These are phyloP conservation scores for Apis florea DNA, from an alignment of 1,140 invertebrate species.

Conservation along the genomic window DNA sequence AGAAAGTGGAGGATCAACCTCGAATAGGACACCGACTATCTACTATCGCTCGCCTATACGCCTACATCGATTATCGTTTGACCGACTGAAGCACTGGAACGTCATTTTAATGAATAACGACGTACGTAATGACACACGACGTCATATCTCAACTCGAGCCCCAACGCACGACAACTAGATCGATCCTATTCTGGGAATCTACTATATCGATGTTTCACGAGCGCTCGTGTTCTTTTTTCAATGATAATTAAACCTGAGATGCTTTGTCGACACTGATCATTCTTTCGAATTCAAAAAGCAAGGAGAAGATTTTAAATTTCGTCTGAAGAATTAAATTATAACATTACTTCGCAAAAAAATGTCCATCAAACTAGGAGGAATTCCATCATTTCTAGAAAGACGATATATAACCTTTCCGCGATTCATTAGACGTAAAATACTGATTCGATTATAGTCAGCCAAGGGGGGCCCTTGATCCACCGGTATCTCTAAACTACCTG, in stretches of 20 bases:
- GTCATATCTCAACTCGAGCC: constrained; percentile 56
- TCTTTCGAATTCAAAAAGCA: no score
- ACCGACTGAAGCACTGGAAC: constrained; percentile 66
- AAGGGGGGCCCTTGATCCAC: not conserved
- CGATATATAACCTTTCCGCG: not conserved
- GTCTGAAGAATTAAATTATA: no score
- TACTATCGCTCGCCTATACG: not conserved
- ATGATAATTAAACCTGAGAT: no score
- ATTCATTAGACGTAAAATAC: not conserved
- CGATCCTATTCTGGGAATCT: constrained; percentile 47
- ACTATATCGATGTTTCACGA: constrained; percentile 59
- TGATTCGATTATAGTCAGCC: not conserved
- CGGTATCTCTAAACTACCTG: not conserved
- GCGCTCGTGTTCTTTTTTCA: no score
- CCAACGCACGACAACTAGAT: constrained; percentile 47
- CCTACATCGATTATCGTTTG: constrained; percentile 68
- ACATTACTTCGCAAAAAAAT: not conserved
- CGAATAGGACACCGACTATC: not conserved
- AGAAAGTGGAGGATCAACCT: not conserved
- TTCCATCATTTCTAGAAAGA: not conserved
- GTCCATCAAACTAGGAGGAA: not conserved
- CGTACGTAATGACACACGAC: constrained; percentile 66
- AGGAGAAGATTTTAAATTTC: no score
- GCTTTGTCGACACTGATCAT: no score
- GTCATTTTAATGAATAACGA: constrained; percentile 72